Base-by-base conservation (phyloP, 2,113 vertebrate species). In the Catharus fuscescens region DNA sequence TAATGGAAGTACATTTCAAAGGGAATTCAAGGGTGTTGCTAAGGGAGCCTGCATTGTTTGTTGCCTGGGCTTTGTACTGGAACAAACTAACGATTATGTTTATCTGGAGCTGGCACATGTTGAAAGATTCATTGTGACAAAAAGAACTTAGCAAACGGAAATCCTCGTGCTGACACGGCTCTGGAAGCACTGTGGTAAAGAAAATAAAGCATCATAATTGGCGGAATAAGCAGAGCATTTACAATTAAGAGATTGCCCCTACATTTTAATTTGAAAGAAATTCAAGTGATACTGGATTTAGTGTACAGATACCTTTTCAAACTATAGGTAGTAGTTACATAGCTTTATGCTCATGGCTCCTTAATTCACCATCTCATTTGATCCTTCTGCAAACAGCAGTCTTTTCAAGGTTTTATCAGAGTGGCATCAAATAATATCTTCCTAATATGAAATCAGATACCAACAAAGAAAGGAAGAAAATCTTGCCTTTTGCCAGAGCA, bases 91-190 rank as follows among this genome's bases (percentile, higher is more conserved):
- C 59, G 60, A 20, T 89, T 56, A 61, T 56, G 48, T 92, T 86
- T 88, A 42, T 86, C 69, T 79, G 88, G 72, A 73, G 69, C 40
- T 92, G 86, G 82, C 81, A 64, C 29, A 84, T 5, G 48, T 92
- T 95, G 69, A 91, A 94, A 90, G 87, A 65, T 45, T 88, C 32
- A 32, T 64, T 72, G 71, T 71, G 85, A 87, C 73, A 87, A 91
- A 92, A 90, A 92, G 81, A 89, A 71, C 56, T 86, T 66, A 57
- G 57, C 48, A 66, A 81, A 83, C 89, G 88, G 91, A 96, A 94
- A 93, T 92, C 82, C 86, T 95, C 3, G 19, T 73, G 82, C 92
- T 88, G 88, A 80, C 93, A 61, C 0, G 1, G 83, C 80, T 64
- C 52, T 92, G 86, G 60, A 47, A 93, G 61, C 13, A 11, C 36